These are phyloP conservation scores for Vulpes vulpes DNA, from an alignment of 2,113 vertebrate species.

Conservation along the genomic window DNA sequence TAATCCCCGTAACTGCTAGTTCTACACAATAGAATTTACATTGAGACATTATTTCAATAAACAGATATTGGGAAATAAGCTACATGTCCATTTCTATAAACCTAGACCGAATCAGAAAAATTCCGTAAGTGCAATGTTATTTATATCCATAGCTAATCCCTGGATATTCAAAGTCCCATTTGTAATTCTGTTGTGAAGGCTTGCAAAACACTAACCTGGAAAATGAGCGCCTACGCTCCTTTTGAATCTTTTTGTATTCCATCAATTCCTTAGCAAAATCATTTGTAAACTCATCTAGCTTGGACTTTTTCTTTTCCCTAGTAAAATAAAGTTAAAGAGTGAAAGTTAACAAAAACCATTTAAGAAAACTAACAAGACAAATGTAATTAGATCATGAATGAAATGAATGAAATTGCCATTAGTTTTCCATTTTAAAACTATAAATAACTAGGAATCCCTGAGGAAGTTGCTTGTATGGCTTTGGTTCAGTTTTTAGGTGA, in stretches of 20 bases:
- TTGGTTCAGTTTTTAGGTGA: conserved; percentile 84
- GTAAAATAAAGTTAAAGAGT: conserved; percentile 90
- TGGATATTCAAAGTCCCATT: conserved; percentile 85
- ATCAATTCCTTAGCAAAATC: conserved; percentile 99
- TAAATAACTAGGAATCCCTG: conserved; percentile 85
- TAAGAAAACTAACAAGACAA: conserved; percentile 86
- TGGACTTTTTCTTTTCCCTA: conserved; percentile 97
- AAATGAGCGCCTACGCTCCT: conserved; percentile 96
- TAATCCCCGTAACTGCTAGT: conserved; percentile 75
- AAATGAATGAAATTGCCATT: conserved; percentile 87
- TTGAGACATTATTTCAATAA: conserved; percentile 73
- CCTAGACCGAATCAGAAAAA: conserved; percentile 72
- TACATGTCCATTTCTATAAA: conserved; percentile 74
- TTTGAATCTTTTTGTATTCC: conserved; percentile 99
- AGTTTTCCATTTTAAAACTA: conserved; percentile 85
- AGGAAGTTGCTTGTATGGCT: conserved; percentile 83
- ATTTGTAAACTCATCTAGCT: conserved; percentile 99
- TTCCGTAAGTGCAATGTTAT: conserved; percentile 64
- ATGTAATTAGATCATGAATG: conserved; percentile 87
- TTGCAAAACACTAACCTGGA: conserved; percentile 95
- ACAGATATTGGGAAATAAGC: conserved; percentile 77
- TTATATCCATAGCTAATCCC: conserved; percentile 84
- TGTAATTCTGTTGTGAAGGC: conserved; percentile 89
- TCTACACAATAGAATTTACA: conserved; percentile 80
- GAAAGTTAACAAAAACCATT: conserved; percentile 86